Evolutionary conservation across 2,888 invertebrate genomes (phyloP).

Genomic region (Ormyrus nitidulus): DNA sequence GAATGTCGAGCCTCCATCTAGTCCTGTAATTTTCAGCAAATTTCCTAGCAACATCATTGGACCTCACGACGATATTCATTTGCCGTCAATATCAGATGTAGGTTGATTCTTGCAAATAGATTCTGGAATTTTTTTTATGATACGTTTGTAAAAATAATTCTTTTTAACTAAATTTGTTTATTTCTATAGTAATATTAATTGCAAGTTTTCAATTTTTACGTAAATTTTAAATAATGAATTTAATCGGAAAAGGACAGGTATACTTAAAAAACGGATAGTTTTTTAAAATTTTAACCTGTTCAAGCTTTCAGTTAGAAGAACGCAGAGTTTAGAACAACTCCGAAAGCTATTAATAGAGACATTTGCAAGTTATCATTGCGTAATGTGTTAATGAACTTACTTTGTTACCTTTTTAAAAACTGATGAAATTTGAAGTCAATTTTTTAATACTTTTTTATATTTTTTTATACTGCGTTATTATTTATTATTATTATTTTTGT

Average conservation of each 20-base stretch:
- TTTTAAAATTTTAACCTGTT: too few relatives aligned
- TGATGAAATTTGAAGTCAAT: neutral
- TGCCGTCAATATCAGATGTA: constrained; percentile 81
- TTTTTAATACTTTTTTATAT: neutral
- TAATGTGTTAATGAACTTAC: constrained; percentile 37
- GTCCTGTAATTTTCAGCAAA: constrained; percentile 92
- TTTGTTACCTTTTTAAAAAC: constrained; percentile 13
- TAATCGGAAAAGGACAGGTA: too few relatives aligned
- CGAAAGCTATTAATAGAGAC: constrained; percentile 40
- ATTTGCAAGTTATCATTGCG: constrained; percentile 15
- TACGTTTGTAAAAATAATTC: too few relatives aligned
- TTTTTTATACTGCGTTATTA: neutral
- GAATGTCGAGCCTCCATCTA: constrained; percentile 82
- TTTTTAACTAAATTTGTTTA: neutral
- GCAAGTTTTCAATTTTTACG: too few relatives aligned
- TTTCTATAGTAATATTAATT: neutral
- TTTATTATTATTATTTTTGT: neutral
- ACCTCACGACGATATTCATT: constrained; percentile 81
- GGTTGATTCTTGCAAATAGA: constrained; percentile 59
- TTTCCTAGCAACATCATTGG: constrained; percentile 88
- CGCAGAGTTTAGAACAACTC: neutral
- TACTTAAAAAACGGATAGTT: too few relatives aligned
- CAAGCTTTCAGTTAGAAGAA: too few relatives aligned
- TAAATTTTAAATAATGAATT: too few relatives aligned
- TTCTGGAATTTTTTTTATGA: too few relatives aligned